These are phyloP conservation scores for Sterrhoptilus dennistouni DNA, from an alignment of 2,113 vertebrate genomes.

Conservation along the genomic window DNA sequence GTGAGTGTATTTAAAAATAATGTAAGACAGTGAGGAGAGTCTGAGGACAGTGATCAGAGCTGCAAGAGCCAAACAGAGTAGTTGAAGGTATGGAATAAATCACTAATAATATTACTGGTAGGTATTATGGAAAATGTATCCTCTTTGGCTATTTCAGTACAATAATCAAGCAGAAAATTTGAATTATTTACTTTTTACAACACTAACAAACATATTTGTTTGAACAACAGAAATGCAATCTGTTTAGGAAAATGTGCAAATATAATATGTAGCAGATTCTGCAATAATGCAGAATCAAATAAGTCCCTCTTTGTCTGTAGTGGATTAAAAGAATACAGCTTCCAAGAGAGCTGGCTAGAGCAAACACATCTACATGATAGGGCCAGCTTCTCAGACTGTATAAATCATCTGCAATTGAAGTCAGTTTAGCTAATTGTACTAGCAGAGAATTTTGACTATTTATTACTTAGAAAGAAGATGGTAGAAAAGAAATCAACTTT, in stretches of 20 bases:
- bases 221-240: background rate
- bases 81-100: background rate
- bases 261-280: background rate
- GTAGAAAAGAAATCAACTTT: background rate
- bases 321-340: background rate
- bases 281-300: background rate
- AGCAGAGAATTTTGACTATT: background rate
- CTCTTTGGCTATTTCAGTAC: background rate
- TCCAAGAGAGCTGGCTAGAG: background rate
- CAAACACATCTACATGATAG: background rate
- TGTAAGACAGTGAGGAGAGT: background rate
- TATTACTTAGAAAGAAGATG: background rate
- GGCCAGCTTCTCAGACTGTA: background rate
- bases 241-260: background rate
- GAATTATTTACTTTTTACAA: background rate
- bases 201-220: background rate
- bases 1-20: background rate
- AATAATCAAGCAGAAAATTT: background rate
- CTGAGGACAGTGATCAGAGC: background rate
- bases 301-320: background rate
- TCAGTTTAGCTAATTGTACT: background rate
- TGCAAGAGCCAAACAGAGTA: background rate
- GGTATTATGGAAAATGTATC: background rate
- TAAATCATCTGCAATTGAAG: background rate
- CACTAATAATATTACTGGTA: background rate